Evolutionary conservation across 1,140 invertebrate species (phyloP).

Genomic region (Aphelinus atriplicis): DNA sequence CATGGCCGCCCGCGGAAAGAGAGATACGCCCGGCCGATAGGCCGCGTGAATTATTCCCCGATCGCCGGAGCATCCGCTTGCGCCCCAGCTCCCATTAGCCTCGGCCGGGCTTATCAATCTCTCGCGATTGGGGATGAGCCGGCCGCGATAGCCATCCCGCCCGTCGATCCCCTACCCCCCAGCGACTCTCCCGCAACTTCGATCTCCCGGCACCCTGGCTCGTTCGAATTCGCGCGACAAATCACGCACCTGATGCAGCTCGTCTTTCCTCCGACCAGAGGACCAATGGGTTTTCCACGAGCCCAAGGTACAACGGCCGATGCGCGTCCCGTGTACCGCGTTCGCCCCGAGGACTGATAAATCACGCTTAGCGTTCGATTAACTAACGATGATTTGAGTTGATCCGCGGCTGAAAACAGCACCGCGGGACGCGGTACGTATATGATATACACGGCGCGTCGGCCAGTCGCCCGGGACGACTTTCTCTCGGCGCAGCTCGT

Average conservation of each 20-base stretch:
- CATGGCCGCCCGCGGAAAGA: conserved; percentile 50
- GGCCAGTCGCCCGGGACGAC: too few species aligned
- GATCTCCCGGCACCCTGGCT: neutral
- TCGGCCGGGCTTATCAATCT: neutral
- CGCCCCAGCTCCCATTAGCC: conserved; percentile 45
- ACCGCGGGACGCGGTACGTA: too few species aligned
- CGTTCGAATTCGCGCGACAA: neutral
- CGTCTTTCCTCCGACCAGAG: conserved; percentile 53
- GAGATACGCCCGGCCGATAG: conserved; percentile 54
- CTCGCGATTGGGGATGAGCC: too few species aligned
- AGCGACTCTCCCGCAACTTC: neutral
- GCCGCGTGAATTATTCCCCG: conserved; percentile 62
- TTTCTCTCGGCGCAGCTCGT: too few species aligned
- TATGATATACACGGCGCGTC: neutral
- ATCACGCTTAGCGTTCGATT: too few species aligned
- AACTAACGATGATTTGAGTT: too few species aligned
- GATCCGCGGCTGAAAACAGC: too few species aligned
- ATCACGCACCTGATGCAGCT: conserved; percentile 10
- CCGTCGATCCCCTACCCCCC: neutral
- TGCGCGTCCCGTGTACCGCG: too few species aligned
- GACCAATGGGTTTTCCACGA: too few species aligned
- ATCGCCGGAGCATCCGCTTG: conserved; percentile 59
- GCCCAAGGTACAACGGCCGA: too few species aligned
- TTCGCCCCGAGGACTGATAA: too few species aligned
- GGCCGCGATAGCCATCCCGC: neutral